phyloP scores from a whole-genome alignment of 35 echinoderm and acorn worm genomes.

The Patiria miniata region DNA sequence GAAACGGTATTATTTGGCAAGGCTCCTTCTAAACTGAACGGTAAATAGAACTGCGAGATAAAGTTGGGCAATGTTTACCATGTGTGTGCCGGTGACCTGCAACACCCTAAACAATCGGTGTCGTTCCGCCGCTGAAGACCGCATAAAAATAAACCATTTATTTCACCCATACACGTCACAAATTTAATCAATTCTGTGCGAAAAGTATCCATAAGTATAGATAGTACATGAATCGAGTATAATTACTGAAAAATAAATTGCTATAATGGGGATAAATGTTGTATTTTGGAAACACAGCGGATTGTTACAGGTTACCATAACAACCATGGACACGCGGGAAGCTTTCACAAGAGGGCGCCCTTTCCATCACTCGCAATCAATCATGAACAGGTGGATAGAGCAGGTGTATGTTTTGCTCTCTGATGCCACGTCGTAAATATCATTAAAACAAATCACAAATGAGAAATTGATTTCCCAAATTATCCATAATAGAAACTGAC shows the following conservation, averaged over 20 bases:
- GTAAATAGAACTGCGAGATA: not conserved
- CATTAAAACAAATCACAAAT: too few relatives aligned
- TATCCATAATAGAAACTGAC: too few relatives aligned
- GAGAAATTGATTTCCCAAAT: too few relatives aligned
- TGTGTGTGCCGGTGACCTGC: not conserved
- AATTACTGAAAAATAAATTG: too few relatives aligned
- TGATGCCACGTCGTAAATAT: too few relatives aligned
- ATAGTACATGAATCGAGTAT: too few relatives aligned
- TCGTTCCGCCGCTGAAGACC: not conserved
- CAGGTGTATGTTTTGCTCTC: too few relatives aligned
- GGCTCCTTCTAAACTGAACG: not conserved
- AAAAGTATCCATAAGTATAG: not conserved
- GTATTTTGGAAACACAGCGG: not conserved
- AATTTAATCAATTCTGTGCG: not conserved
- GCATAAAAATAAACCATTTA: not conserved
- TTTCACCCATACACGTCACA: not conserved
- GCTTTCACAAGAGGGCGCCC: not conserved
- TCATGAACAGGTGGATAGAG: too few relatives aligned
- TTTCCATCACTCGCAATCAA: not conserved
- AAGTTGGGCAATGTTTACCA: constrained; percentile 3
- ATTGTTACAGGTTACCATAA: constrained; percentile 10
- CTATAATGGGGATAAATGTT: too few relatives aligned
- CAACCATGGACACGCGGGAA: not conserved
- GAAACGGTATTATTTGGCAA: not conserved
- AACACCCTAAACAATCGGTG: constrained; percentile 18